These are phyloP conservation scores for Noctuana brunneofusca DNA, from an alignment of 2,888 invertebrate species.

Conservation along the genomic window DNA sequence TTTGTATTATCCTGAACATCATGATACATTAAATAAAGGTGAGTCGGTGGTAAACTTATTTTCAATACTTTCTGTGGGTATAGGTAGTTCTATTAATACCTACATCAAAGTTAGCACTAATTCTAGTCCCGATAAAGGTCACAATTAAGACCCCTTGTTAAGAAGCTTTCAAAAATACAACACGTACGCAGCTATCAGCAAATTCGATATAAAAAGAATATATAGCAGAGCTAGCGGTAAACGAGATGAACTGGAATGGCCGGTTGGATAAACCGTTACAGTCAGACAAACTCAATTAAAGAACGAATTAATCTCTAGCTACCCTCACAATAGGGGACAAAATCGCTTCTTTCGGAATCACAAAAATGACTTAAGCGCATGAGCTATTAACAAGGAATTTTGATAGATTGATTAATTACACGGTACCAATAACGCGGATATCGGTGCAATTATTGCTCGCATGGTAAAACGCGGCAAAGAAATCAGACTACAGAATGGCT, in stretches of 20 bases:
- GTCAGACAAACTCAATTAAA: constrained; percentile 69
- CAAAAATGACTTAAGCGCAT: constrained; percentile 22
- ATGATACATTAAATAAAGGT: not conserved
- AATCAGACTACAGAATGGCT: constrained; percentile 2
- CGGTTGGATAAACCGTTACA: constrained; percentile 70
- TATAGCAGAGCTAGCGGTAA: constrained; percentile 63
- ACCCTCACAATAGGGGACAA: constrained; percentile 37
- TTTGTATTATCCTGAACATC: not conserved
- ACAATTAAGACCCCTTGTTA: not conserved
- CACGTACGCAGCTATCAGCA: constrained; percentile 1
- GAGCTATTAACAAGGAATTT: constrained; percentile 30
- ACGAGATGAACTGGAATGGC: constrained; percentile 71
- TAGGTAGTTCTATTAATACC: no score
- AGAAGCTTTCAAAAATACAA: constrained; percentile 9
- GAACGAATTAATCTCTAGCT: constrained; percentile 44
- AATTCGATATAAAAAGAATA: constrained; percentile 52
- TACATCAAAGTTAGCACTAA: no score
- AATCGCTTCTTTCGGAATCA: constrained; percentile 33
- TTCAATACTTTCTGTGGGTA: no score
- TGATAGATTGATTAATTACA: constrained; percentile 20
- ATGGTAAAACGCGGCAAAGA: not conserved
- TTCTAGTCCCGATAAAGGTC: not conserved
- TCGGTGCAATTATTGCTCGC: constrained; percentile 5
- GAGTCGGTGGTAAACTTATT: no score
- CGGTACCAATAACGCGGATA: constrained; percentile 20